Evolutionary conservation across 1,140 invertebrate genomes (phyloP).

Genomic region (Heliconius melpomene): DNA sequence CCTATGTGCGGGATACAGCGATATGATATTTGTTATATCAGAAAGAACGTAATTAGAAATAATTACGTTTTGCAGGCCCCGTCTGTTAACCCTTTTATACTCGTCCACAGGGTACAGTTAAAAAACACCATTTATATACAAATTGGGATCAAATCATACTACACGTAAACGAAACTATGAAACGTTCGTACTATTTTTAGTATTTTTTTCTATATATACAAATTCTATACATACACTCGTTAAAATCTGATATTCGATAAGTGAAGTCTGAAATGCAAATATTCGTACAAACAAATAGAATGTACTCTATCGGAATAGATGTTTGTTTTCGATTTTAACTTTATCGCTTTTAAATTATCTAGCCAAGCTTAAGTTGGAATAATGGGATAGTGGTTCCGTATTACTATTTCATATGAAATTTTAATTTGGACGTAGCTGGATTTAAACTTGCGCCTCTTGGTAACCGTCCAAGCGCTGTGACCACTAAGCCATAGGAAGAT

Average conservation of each 20-base stretch:
- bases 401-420: background rate
- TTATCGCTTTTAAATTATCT: slow-evolving; percentile 5
- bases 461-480: no score
- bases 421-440: no score
- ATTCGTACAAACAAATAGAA: background rate
- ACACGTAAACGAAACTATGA: no score
- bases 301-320: background rate
- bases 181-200: background rate
- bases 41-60: no score
- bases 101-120: background rate
- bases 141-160: background rate
- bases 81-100: background rate
- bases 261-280: background rate
- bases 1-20: no score
- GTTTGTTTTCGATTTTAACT: background rate
- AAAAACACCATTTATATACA: background rate
- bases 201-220: background rate
- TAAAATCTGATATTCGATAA: slow-evolving; percentile 12
- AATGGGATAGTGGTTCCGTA: background rate
- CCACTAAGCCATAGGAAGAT: no score
- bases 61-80: no score
- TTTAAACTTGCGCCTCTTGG: no score
- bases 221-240: background rate
- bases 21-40: no score
- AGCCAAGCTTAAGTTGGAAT: background rate